These are phyloP conservation scores for Coleophora flavipennella DNA, from an alignment of 2,888 invertebrate genomes.

Conservation along the genomic window DNA sequence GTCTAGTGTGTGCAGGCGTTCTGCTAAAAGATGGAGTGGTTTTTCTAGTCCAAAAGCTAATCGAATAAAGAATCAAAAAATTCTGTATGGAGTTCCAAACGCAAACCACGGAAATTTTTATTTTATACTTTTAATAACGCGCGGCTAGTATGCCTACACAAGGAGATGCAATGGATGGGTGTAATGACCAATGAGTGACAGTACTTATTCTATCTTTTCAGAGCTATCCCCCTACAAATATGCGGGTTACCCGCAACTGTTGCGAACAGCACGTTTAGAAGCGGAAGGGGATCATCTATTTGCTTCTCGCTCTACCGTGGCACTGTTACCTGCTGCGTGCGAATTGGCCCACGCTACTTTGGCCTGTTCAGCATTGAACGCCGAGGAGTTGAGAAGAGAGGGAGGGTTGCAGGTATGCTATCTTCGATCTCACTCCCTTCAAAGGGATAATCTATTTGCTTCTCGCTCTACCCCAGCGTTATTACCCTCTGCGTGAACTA, in stretches of 20 bases:
- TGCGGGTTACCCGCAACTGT: slow-evolving; percentile 97
- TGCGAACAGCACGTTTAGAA: slow-evolving; percentile 95
- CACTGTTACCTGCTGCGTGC: slow-evolving; percentile 89
- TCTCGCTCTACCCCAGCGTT: too few relatives aligned
- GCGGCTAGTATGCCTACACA: too few relatives aligned
- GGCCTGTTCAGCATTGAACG: slow-evolving; percentile 96
- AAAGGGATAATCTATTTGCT: too few relatives aligned
- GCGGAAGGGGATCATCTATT: slow-evolving; percentile 95
- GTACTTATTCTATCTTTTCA: slow-evolving; percentile 37
- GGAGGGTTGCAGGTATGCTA: slow-evolving; percentile 74
- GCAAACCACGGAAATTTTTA: too few relatives aligned
- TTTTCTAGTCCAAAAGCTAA: too few relatives aligned
- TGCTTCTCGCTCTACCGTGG: slow-evolving; percentile 49
- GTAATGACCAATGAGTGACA: too few relatives aligned
- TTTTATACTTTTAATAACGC: too few relatives aligned
- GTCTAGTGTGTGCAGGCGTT: too few relatives aligned
- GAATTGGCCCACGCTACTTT: slow-evolving; percentile 98
- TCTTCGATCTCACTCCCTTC: too few relatives aligned
- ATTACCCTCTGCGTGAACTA: too few relatives aligned
- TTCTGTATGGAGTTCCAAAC: background rate
- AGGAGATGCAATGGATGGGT: too few relatives aligned
- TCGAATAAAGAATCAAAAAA: background rate
- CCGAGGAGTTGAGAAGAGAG: slow-evolving; percentile 96
- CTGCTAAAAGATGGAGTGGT: too few relatives aligned
- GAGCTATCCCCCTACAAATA: slow-evolving; percentile 97